Conservation (phyloP, 2,888 invertebrate species). For the Ecdyonurus torrentis region DNA sequence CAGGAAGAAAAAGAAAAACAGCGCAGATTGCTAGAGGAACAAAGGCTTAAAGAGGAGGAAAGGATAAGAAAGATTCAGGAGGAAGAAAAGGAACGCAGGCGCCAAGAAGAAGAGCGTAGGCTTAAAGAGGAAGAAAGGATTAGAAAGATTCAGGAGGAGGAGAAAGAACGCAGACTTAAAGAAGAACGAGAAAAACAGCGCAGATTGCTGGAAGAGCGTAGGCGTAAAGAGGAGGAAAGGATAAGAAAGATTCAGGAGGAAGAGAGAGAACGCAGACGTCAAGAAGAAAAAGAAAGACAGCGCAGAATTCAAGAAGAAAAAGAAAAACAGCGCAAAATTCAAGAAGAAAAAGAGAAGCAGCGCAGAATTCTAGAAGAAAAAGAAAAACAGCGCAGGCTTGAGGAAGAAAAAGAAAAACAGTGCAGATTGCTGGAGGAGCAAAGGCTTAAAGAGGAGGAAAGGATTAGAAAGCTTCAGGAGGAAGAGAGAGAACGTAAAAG, state of each 20-base stretch:
- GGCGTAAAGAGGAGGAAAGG: neutral
- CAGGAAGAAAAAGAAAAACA: constrained; percentile 2
- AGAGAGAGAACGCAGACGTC: constrained; percentile 10
- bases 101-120: constrained; percentile 10
- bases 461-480: neutral
- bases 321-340: neutral
- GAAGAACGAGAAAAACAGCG: constrained; percentile 8
- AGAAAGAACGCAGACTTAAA: neutral
- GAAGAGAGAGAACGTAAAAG: neutral
- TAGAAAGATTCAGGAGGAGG: constrained; percentile 3
- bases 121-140: constrained; percentile 3
- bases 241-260: constrained; percentile 1
- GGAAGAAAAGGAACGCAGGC: constrained; percentile 6
- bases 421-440: neutral
- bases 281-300: constrained; percentile 8
- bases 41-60: neutral
- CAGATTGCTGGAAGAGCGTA: neutral
- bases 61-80: neutral
- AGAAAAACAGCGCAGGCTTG: neutral
- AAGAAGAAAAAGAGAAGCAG: constrained; percentile 1
- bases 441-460: neutral
- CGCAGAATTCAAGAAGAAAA: neutral
- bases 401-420: constrained; percentile 1
- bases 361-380: constrained; percentile 1
- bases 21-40: constrained; percentile 1